Percentiles rank a stretch among this genome's conserved stretches.
These are phyloP conservation scores for Paraplagusia blochii DNA, from an alignment of 2,113 vertebrate genomes.

Conservation along the genomic window DNA sequence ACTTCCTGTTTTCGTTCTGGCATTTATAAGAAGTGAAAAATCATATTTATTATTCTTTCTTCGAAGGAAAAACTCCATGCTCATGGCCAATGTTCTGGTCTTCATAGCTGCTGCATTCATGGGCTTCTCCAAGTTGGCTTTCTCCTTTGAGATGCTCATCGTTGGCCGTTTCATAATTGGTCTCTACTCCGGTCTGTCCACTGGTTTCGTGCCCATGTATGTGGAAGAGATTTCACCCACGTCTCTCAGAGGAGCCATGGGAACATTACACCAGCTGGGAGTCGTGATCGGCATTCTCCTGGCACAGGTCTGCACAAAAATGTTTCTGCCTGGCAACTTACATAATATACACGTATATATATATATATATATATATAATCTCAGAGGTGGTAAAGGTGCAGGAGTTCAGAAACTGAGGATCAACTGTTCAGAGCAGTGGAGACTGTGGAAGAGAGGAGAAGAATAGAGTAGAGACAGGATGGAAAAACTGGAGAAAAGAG, in stretches of 20 bases:
- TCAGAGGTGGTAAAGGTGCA: too few species aligned
- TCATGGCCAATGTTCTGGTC: conserved; percentile 84
- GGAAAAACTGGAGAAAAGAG: too few species aligned
- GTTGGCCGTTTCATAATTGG: conserved; percentile 89
- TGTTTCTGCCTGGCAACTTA: too few species aligned
- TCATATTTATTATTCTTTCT: background rate
- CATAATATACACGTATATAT: background rate
- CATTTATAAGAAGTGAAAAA: background rate
- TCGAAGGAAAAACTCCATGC: conserved; percentile 91
- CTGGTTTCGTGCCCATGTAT: conserved; percentile 95
- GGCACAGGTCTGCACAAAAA: conserved; percentile 81
- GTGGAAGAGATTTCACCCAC: conserved; percentile 93
- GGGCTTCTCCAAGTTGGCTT: conserved; percentile 91
- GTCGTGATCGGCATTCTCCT: conserved; percentile 92
- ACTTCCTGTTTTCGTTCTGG: too few species aligned
- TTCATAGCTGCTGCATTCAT: conserved; percentile 84
- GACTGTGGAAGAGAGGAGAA: too few species aligned
- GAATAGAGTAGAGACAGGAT: too few species aligned
- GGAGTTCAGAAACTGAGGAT: too few species aligned
- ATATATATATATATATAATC: too few species aligned
- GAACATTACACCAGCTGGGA: conserved; percentile 93
- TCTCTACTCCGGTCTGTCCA: conserved; percentile 90
- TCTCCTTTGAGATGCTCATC: conserved; percentile 94
- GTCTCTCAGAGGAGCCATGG: conserved; percentile 84
- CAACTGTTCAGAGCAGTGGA: too few species aligned